Base-by-base conservation (phyloP, 2,797 vertebrate genomes). In the Alauda arvensis region DNA sequence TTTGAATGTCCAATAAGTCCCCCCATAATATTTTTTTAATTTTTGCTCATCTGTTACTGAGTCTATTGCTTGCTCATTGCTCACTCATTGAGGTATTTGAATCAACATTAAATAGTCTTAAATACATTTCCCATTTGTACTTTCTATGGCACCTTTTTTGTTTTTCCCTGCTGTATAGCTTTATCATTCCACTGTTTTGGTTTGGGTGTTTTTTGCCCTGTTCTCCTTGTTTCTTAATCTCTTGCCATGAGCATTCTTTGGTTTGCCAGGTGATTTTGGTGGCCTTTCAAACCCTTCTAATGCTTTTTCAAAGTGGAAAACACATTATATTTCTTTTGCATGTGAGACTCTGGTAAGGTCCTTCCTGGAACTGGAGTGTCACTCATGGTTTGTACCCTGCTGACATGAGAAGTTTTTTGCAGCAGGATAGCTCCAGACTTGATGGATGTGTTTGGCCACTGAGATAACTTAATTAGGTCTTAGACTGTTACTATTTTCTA, bases 231-330 rank as follows among this genome's bases (percentile, higher is more conserved):
- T 78, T 80, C 55, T n/a, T 18, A n/a, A 26, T 37, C 7, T 83
- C 14, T 24, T 72, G n/a, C 6, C 13, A 26, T 45, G 85, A 78
- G 8, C 25, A 62, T 40, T 33, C 55, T 80, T 77, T 56, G 31
- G 26, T 53, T 88, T 88, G 71, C 8, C 26, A 33, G 31, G 24
- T 40, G 23, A 40, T 37, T 85, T 74, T 68, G 24, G 26, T 65
- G 24, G 26, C 28, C 20, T 75, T 74, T 84, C 53, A 75, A 87
- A 67, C 23, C 3, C 21, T 68, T 18, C 4, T 48, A 60, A 18
- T 29, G 8, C 31, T 77, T 68, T 69, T 65, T 83, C 40, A 51
- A 88, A 87, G 65, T 23, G 15, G 42, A 65, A 93, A 94, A 61
- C 11, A 20, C 10, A 12, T 91, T 45, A 34, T 1, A 13, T 62